phyloP scores from a whole-genome alignment of 2,797 vertebrate genomes.

The Hipposideros larvatus region DNA sequence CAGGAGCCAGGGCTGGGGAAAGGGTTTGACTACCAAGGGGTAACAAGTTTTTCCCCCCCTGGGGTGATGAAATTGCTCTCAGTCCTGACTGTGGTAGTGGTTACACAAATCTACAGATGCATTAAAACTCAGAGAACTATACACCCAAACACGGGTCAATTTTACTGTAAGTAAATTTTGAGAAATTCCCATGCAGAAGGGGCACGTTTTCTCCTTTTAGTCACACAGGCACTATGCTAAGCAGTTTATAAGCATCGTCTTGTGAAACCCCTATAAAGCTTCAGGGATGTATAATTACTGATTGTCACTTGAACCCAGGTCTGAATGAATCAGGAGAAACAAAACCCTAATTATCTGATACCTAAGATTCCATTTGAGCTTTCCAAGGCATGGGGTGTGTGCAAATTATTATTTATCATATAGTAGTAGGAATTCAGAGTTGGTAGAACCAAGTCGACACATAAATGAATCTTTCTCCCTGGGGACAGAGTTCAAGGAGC shows the following conservation, averaged over 20 bases:
- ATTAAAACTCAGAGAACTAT: not conserved
- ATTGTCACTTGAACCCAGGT: not conserved
- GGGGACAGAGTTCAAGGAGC: not conserved
- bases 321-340: not conserved
- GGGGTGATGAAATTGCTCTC: fast-evolving
- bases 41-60: not conserved
- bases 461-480: not conserved
- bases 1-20: not conserved
- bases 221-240: not conserved
- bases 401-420: not conserved
- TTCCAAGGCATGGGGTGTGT: not conserved
- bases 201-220: not conserved
- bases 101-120: not conserved
- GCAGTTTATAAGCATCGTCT: not conserved
- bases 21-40: not conserved
- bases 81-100: no score
- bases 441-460: not conserved
- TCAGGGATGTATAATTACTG: not conserved
- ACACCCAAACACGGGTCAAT: not conserved
- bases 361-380: not conserved
- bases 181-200: not conserved
- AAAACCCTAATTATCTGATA: not conserved
- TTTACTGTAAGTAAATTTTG: not conserved
- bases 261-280: not conserved
- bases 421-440: not conserved